Evolutionary conservation across 1,140 invertebrate genomes (phyloP), one percentile per base, ranked within the genome.

Genomic region (Papilio polyxenes): DNA sequence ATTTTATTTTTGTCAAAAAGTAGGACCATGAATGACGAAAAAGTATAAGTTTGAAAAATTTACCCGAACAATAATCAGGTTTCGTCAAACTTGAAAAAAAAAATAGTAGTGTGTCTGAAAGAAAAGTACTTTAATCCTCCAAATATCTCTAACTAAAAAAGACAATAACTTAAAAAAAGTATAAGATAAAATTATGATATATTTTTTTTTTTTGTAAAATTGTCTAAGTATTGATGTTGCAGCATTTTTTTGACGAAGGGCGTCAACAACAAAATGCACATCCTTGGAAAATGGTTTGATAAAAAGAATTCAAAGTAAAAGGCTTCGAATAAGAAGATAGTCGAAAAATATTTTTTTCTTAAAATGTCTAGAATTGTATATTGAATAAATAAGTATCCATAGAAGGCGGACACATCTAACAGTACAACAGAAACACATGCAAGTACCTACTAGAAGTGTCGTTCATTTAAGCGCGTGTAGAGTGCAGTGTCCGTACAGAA

Each of bases 401-500:
- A 65, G 62, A 65, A 23, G 7, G 56, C 56, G 56, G 59, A 20
- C 10, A 23, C 62, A 59, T 59, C 62, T 69, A 69, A 65, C 10
- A 37, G 65, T 69, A 69, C 23, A 62, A 69, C 65, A 69, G 65
- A 69, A 69, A 69, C 11, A 37, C n/a, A 69, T 31, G 13, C 62
- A 15, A 65, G 23, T 59, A 59, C 56, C 49, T 51, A 51, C 10
- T 59, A 65, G 20, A 23, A 31, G 62, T 65, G n/a, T 31, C 81
- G 82, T 82, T 86, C 80, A 72, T 82, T 86, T 77, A 75, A 83
- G 81, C 83, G 62, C 84, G 83, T 84, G 85, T 83, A 85, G 83
- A 88, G 89, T 90, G 89, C 87, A 85, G 82, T 86, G 80, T 87
- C 76, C 83, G 88, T 86, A 90, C 82, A 82, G 84, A 85, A 89